Conservation (phyloP, 2,888 invertebrate genomes). For the Baccha elongata region DNA sequence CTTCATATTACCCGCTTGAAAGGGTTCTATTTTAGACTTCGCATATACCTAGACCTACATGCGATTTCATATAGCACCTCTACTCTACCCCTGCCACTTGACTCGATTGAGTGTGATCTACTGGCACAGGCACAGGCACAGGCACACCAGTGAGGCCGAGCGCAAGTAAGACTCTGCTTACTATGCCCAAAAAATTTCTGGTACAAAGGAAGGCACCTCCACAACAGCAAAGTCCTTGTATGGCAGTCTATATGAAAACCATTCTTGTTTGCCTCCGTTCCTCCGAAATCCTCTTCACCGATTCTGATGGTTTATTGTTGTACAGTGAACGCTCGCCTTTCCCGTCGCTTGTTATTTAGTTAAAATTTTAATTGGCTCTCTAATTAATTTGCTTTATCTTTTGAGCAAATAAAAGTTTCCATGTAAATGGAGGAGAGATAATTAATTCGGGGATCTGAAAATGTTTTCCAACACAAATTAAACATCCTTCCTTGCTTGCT, state of each 20-base stretch:
- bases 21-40: conserved; percentile 36
- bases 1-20: background rate
- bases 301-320: conserved; percentile 61
- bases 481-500: conserved; percentile 48
- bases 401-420: conserved; percentile 76
- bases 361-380: conserved; percentile 77
- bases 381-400: conserved; percentile 78
- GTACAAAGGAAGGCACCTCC: conserved; percentile 12
- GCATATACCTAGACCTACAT: background rate
- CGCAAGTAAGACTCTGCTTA: conserved; percentile 49
- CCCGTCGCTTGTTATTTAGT: conserved; percentile 76
- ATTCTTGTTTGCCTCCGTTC: conserved; percentile 25
- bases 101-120: conserved; percentile 60
- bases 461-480: conserved; percentile 73
- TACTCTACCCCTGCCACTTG: conserved; percentile 16
- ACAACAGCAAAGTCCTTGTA: background rate
- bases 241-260: conserved; percentile 14
- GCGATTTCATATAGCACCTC: conserved; percentile 9
- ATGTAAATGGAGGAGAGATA: conserved; percentile 76
- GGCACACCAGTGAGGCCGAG: conserved; percentile 40
- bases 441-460: conserved; percentile 75
- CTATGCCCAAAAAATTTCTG: conserved; percentile 53
- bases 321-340: conserved; percentile 50
- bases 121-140: conserved; percentile 23
- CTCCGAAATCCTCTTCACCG: background rate